Base-by-base conservation (phyloP, 2,888 invertebrate species). In the Notocelia uddmanniana region DNA sequence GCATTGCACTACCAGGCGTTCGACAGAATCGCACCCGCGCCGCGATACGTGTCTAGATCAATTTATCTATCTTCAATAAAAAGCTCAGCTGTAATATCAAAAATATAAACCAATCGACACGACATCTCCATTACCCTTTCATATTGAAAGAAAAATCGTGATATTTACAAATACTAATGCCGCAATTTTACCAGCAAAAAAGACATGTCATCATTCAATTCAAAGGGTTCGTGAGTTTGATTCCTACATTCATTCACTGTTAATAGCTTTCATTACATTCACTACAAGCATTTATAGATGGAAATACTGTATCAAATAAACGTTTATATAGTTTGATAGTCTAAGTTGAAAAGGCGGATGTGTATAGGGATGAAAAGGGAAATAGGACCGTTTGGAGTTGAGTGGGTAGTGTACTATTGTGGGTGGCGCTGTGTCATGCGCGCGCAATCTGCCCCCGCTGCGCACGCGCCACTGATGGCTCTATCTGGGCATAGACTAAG, bases 401-500 rank as follows among this genome's bases (percentile, higher is more conserved):
- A 13, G 15, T 31, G 21, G 19, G 67, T 15, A 31, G 37, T 52
- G 54, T 41, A 74, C 74, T 79, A 73, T 76, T 75, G 78, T 79
- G 78, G 78, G 79, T 79, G 80, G 79, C 85, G 91, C 91, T 88
- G 88, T 84, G 92, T 93, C 93, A 93, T 91, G 89, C 86, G 83
- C 84, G 80, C 81, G 87, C 91, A 92, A 92, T 92, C 88, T 91
- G 83, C 90, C 78, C 91, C 92, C 84, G 91, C 92, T 90, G 82
- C 80, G 83, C 82, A 78, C 79, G 77, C 73, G 68, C 31, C 75
- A 67, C 31, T 82, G 86, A 91, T 82, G 85, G 83, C 89, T 91
- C 80, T 90, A 86, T 91, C 74, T 72, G 73, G 71, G 69, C 78
- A 80, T 77, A 81, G 80, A 83, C 57, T 77, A 83, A 69, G 67